Evolutionary conservation across 2,888 invertebrate species (phyloP).

Genomic region (Stramonita haemastoma): DNA sequence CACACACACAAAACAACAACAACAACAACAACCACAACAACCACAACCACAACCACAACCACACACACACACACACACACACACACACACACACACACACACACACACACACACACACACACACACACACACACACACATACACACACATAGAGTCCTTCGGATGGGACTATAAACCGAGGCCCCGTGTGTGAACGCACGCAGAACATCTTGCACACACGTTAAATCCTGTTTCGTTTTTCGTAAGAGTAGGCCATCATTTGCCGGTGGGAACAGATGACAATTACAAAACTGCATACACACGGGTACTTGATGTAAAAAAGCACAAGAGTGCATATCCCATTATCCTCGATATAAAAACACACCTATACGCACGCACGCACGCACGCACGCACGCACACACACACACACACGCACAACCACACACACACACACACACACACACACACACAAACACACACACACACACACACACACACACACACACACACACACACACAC

Average conservation of each 20-base stretch:
- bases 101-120: slow-evolving; percentile 19
- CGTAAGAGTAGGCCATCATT: too few relatives aligned
- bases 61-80: neutral
- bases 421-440: neutral
- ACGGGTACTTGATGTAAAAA: too few relatives aligned
- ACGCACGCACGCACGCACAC: slow-evolving; percentile 11
- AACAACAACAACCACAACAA: too few relatives aligned
- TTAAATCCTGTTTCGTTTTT: too few relatives aligned
- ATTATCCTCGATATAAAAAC: too few relatives aligned
- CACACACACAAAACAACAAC: neutral
- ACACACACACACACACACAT: slow-evolving; percentile 24
- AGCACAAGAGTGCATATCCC: too few relatives aligned
- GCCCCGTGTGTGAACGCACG: too few relatives aligned
- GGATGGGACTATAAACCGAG: too few relatives aligned
- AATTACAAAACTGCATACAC: too few relatives aligned
- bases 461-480: neutral
- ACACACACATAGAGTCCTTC: too few relatives aligned
- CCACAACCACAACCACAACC: neutral
- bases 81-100: slow-evolving; percentile 9
- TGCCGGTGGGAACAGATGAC: too few relatives aligned
- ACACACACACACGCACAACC: slow-evolving; percentile 11
- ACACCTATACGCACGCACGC: slow-evolving; percentile 12
- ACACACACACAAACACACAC: slow-evolving; percentile 6
- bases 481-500: slow-evolving; percentile 11
- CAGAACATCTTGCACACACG: too few relatives aligned